phyloP scores from a whole-genome alignment of 2,113 vertebrate species.

The Pygoscelis adeliae region DNA sequence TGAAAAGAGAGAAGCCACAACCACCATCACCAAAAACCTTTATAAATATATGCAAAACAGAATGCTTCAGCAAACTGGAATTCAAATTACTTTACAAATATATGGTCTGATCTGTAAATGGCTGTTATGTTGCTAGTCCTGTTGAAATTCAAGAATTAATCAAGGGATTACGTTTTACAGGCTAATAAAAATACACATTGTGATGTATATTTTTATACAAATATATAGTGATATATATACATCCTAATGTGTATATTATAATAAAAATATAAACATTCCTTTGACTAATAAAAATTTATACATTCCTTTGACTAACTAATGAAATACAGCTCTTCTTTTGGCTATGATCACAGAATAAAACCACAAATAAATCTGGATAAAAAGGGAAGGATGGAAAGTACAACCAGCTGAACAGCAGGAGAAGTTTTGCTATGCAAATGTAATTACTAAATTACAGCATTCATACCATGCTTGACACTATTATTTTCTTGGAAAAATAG shows the following conservation, averaged over 20 bases:
- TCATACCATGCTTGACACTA: constrained; percentile 6
- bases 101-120: neutral
- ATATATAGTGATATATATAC: neutral
- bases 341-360: constrained; percentile 19
- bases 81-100: neutral
- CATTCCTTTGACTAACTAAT: neutral
- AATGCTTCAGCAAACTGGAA: neutral
- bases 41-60: neutral
- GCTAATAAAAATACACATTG: neutral
- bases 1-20: neutral
- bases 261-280: neutral
- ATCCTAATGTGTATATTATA: neutral
- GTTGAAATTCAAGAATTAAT: neutral
- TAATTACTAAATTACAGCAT: constrained; percentile 58
- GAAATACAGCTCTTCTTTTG: neutral
- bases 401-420: constrained; percentile 45
- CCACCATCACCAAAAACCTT: neutral
- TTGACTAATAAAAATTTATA: neutral
- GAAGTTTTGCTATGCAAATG: constrained; percentile 37
- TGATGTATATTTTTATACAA: neutral
- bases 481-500: constrained; percentile 26
- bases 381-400: neutral
- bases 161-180: neutral
- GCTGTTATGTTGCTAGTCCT: neutral
- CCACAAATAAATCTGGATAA: constrained; percentile 18